Percentiles rank a stretch among this genome's conserved stretches.
Evolutionary conservation across 2,797 vertebrate species (phyloP).

Genomic region (Lithobates sylvaticus): DNA sequence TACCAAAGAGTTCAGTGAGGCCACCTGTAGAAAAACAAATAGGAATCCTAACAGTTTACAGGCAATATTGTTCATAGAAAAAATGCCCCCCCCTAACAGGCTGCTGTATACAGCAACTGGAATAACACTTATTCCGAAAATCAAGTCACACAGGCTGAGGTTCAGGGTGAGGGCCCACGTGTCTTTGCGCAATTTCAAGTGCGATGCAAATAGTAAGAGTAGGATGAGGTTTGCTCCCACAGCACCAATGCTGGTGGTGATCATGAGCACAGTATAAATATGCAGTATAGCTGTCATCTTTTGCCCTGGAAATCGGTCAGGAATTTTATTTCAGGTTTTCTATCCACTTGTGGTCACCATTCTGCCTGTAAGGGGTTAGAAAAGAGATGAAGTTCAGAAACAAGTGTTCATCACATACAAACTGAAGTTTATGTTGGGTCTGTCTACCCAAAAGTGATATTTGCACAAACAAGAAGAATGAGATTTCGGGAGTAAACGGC

Average conservation of each 20-base stretch:
- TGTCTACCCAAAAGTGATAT: background rate
- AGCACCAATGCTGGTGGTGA: conserved; percentile 67
- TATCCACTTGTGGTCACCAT: conserved; percentile 9
- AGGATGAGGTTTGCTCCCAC: conserved; percentile 74
- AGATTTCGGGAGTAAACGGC: no score
- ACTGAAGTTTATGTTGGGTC: no score
- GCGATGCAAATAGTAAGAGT: conserved; percentile 71
- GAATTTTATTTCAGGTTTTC: conserved; percentile 16
- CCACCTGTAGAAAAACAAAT: conserved; percentile 76
- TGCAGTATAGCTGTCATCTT: conserved; percentile 49
- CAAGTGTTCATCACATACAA: no score
- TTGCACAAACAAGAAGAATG: background rate
- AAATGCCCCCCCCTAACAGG: conserved; percentile 61
- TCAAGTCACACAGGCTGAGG: conserved; percentile 76
- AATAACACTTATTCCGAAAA: conserved; percentile 71
- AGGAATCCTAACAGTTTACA: conserved; percentile 77
- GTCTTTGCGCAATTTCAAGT: conserved; percentile 71
- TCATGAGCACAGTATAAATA: conserved; percentile 69
- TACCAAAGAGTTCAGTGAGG: conserved; percentile 76
- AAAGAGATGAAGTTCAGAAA: background rate
- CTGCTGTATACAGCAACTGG: conserved; percentile 74
- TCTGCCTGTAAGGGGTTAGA: background rate
- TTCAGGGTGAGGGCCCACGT: conserved; percentile 74
- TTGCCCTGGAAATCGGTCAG: conserved; percentile 23
- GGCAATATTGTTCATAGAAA: conserved; percentile 55